Percentiles rank a stretch among this genome's conserved stretches.
Evolutionary conservation across 1,140 invertebrate species (phyloP).

Genomic region (Papilio xuthus): DNA sequence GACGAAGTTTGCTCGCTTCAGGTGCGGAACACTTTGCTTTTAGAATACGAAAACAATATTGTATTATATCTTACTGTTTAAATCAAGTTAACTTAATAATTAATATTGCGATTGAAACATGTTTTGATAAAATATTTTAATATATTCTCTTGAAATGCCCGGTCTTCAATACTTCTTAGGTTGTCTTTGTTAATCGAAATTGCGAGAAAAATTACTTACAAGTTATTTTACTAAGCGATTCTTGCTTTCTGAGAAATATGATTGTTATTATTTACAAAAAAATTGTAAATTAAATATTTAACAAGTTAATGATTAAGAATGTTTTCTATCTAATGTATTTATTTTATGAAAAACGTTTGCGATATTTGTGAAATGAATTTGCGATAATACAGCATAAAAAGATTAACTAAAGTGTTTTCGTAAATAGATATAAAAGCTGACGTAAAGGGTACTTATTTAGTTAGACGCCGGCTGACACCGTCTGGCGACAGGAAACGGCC

Average conservation of each 20-base stretch:
- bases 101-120: not conserved
- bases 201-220: too few relatives aligned
- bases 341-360: not conserved
- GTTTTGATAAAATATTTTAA: not conserved
- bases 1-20: constrained; percentile 49
- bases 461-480: constrained; percentile 44
- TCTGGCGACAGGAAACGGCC: constrained; percentile 50
- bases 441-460: constrained; percentile 44
- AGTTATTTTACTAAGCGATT: too few relatives aligned
- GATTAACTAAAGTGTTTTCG: constrained; percentile 21
- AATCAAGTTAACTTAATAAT: not conserved
- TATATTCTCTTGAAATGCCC: too few relatives aligned
- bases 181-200: too few relatives aligned
- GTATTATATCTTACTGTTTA: constrained; percentile 32
- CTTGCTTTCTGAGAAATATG: too few relatives aligned
- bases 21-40: constrained; percentile 54
- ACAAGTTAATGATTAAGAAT: not conserved
- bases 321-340: not conserved
- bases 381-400: not conserved
- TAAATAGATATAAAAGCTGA: constrained; percentile 24
- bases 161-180: too few relatives aligned
- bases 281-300: not conserved
- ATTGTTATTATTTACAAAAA: too few relatives aligned
- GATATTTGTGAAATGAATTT: not conserved
- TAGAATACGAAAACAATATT: constrained; percentile 51